Evolutionary conservation across 2,113 vertebrate species (phyloP).

Genomic region (Chrysochloris asiatica): DNA sequence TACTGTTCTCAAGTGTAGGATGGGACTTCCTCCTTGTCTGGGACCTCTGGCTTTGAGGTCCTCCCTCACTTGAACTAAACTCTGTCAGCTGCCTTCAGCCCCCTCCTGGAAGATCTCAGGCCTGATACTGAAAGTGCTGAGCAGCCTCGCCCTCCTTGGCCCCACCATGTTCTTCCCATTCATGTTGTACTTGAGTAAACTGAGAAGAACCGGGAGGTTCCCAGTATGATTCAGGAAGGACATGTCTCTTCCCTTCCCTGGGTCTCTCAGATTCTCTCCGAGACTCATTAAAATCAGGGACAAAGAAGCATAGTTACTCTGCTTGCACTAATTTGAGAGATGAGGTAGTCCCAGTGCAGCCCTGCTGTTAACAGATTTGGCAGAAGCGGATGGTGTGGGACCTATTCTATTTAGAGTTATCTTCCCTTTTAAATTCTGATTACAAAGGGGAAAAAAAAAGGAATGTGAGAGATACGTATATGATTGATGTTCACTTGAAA

Average conservation of each 20-base stretch:
- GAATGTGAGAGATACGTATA: slow-evolving; percentile 65
- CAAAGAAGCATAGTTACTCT: not conserved
- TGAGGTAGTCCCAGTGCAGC: not conserved
- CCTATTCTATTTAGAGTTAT: slow-evolving; percentile 56
- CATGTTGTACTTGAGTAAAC: too few species aligned
- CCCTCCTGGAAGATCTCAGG: not conserved
- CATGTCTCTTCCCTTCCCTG: not conserved
- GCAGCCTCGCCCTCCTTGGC: not conserved
- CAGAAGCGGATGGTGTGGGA: not conserved
- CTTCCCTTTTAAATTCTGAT: slow-evolving; percentile 89
- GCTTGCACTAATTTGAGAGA: slow-evolving; percentile 3
- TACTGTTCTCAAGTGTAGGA: not conserved
- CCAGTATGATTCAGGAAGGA: not conserved
- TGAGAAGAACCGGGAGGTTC: not conserved
- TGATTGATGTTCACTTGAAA: slow-evolving; percentile 76
- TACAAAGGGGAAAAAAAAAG: slow-evolving; percentile 75
- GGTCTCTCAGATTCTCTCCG: not conserved
- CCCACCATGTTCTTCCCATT: too few species aligned
- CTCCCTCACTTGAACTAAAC: not conserved
- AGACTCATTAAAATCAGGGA: not conserved
- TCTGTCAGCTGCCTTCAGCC: not conserved
- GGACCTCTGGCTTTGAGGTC: slow-evolving; percentile 10
- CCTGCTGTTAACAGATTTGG: not conserved
- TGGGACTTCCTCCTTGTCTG: not conserved
- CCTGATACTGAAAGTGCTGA: not conserved